Evolutionary conservation across 92 coral and sea anemone genomes (phyloP), one percentile per base, ranked within the genome.

Genomic region (Hydrozoanthus gracilis): DNA sequence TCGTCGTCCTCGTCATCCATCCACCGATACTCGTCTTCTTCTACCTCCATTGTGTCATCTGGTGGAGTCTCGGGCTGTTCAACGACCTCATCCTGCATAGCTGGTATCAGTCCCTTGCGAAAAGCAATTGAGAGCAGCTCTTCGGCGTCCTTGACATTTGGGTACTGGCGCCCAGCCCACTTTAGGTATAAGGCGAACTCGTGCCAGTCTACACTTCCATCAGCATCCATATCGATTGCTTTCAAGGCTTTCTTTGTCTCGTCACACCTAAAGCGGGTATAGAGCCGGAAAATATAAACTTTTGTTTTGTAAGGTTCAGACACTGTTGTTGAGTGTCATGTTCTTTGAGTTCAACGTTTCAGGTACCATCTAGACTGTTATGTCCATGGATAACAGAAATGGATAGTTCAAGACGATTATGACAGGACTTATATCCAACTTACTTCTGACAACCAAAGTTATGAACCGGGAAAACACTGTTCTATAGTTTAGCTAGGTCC

Each of bases 91-190:
- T 94, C 97, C 51, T 90, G 97, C 97, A 94, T 94, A 73, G 98
- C 95, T 39, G 98, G 98, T 47, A 94, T 87, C 68, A 94, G 90
- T 9, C 98, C 98, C 83, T 91, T 91, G 39, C 93, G 93, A 86
- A 86, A 86, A 7, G 88, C 90, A 82, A 78, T 82, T 17, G 95
- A 93, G 65, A 93, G 89, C 82, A 93, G 85, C 7, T 86, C 95
- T 73, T 93, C 95, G 18, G 92, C 88, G 65, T 83, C 87, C 55
- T 44, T 27, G 48, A 77, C 90, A 75, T 91, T 68, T 9, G 96
- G 96, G 66, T 93, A 93, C 78, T 91, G 89, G 69, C 92, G 94
- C n/a, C 86, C 83, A 35, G 96, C 96, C 96, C 96, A 93, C 86
- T 89, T 93, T 39, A 93, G 91, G 74, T 93, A 93, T 91, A 93